phyloP scores from a whole-genome alignment of 2,888 invertebrate species.

The Sesia bembeciformis region DNA sequence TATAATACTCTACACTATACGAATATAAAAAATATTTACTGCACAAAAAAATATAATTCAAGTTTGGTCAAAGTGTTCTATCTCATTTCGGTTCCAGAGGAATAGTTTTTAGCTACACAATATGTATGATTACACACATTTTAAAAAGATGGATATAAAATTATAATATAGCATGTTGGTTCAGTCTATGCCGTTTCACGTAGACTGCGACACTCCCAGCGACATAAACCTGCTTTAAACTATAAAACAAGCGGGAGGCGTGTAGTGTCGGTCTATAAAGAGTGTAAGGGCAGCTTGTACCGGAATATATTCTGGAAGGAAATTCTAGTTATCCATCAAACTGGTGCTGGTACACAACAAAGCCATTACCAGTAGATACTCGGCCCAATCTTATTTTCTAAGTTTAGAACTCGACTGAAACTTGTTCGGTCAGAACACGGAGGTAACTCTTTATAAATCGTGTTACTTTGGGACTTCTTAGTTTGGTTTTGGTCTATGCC shows the following conservation, averaged over 20 bases:
- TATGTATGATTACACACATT: no score
- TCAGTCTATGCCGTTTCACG: no score
- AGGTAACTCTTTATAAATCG: neutral
- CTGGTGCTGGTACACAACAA: constrained; percentile 47
- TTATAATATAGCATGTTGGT: no score
- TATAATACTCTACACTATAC: no score
- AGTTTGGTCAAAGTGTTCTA: no score
- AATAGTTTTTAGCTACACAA: no score
- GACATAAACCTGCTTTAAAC: neutral
- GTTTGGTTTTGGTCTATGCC: no score
- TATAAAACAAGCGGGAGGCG: constrained; percentile 5
- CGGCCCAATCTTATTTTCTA: constrained; percentile 42
- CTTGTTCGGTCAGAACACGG: neutral
- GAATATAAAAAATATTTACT: no score
- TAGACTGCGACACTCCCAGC: neutral
- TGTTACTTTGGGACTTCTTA: no score
- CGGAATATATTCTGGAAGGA: constrained; percentile 36
- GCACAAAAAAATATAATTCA: no score
- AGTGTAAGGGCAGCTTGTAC: constrained; percentile 32
- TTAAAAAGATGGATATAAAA: no score
- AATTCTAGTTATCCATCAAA: constrained; percentile 44
- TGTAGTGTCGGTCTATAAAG: constrained; percentile 9
- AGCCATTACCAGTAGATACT: constrained; percentile 49
- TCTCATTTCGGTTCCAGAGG: no score
- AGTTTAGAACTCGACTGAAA: constrained; percentile 9